phyloP scores from a whole-genome alignment of 92 coral and sea anemone genomes.

The Parazoanthus atlanticus region DNA sequence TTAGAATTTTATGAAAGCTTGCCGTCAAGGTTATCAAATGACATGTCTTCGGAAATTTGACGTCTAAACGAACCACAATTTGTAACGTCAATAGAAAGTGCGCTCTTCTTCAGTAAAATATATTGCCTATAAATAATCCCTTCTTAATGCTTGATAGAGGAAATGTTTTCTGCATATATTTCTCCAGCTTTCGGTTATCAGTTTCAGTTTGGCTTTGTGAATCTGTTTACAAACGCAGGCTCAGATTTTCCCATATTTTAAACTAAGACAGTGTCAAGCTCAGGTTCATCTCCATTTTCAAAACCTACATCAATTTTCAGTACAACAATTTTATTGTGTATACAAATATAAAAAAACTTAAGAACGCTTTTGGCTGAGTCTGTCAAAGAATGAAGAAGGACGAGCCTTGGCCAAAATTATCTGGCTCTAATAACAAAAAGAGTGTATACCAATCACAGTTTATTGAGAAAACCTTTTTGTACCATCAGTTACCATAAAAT shows the following conservation, averaged over 20 bases:
- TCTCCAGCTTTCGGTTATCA: background rate
- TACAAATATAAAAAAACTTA: too few relatives aligned
- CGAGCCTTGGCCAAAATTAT: background rate
- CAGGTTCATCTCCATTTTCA: background rate
- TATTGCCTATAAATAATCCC: background rate
- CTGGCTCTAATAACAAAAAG: background rate
- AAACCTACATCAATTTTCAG: background rate
- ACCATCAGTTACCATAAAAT: too few relatives aligned
- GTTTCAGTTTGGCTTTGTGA: background rate
- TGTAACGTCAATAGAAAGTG: background rate
- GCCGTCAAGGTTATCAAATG: background rate
- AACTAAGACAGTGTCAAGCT: background rate
- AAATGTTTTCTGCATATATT: background rate
- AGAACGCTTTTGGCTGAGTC: background rate
- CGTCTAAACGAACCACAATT: background rate
- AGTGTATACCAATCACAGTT: too few relatives aligned
- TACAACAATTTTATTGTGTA: background rate
- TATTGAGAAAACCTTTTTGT: too few relatives aligned
- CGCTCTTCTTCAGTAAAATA: background rate
- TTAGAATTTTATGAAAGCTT: background rate
- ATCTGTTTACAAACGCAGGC: background rate
- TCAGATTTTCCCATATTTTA: too few relatives aligned
- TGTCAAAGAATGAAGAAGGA: background rate
- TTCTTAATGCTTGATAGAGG: too few relatives aligned
- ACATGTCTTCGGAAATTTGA: background rate